A percentile compares a stretch with the other conserved stretches of the same genome.
Conservation (phyloP, 2,797 vertebrate genomes). For the Parambassis ranga region DNA sequence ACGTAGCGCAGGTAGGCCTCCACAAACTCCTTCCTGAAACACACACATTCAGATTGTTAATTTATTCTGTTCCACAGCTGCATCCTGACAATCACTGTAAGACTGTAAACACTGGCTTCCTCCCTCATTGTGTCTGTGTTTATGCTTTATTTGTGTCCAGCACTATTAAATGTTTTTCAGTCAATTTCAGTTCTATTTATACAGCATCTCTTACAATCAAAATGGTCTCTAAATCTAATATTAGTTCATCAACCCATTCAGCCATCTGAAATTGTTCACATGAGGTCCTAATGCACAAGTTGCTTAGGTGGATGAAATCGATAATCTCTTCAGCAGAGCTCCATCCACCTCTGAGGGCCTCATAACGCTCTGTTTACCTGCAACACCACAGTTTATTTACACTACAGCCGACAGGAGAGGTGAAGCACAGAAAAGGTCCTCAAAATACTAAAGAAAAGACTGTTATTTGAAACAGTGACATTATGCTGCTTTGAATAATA, state of each 20-base stretch:
- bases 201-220: too few relatives aligned
- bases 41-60: neutral
- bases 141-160: neutral
- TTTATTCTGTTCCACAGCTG: conserved; percentile 4
- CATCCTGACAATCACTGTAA: conserved; percentile 14
- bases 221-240: too few relatives aligned
- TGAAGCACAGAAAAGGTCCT: neutral
- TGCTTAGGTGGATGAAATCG: conserved; percentile 16
- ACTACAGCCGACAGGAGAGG: neutral
- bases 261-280: neutral
- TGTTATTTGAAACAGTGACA: neutral
- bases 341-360: neutral
- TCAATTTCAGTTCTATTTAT: too few relatives aligned
- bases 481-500: too few relatives aligned
- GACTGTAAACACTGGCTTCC: conserved; percentile 29
- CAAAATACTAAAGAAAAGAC: neutral
- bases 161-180: neutral
- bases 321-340: conserved; percentile 15
- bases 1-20: conserved; percentile 92
- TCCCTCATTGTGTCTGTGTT: neutral
- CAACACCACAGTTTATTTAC: neutral
- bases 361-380: neutral
- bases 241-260: neutral
- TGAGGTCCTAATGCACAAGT: neutral
- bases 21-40: conserved; percentile 91